Evolutionary conservation across 2,113 vertebrate species (phyloP).

Genomic region (Pantherophis guttatus): DNA sequence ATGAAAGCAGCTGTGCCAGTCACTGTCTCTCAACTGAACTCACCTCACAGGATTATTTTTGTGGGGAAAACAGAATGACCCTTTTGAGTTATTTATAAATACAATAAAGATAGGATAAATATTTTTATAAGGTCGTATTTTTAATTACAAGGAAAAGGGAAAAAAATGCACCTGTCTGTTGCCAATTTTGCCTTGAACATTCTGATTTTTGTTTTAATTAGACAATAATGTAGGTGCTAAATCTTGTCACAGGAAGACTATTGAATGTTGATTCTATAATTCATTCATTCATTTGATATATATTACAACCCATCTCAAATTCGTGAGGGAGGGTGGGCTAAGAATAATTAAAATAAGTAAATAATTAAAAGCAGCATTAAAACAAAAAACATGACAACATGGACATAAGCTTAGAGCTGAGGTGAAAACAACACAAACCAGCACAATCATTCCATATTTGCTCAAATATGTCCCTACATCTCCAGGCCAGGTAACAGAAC

Average conservation of each 20-base stretch:
- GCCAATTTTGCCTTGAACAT: background rate
- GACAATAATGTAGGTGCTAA: background rate
- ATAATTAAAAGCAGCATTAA: background rate
- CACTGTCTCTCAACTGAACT: background rate
- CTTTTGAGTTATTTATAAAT: background rate
- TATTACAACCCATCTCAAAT: background rate
- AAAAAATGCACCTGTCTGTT: too few species aligned
- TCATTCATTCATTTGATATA: background rate
- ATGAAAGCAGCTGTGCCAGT: background rate
- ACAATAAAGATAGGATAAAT: background rate
- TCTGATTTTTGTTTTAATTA: background rate
- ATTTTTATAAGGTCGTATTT: background rate
- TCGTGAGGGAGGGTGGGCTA: background rate
- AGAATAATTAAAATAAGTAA: background rate
- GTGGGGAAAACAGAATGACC: background rate
- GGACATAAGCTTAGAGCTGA: background rate
- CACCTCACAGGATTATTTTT: background rate
- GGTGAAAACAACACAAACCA: background rate
- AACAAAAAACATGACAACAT: background rate
- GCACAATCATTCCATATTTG: background rate
- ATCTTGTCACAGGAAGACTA: background rate
- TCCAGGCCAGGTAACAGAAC: background rate
- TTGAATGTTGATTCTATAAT: background rate
- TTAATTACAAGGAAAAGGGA: background rate
- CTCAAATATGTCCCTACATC: background rate